Base-by-base conservation (phyloP, 2,113 vertebrate species). In the Condylura cristata region DNA sequence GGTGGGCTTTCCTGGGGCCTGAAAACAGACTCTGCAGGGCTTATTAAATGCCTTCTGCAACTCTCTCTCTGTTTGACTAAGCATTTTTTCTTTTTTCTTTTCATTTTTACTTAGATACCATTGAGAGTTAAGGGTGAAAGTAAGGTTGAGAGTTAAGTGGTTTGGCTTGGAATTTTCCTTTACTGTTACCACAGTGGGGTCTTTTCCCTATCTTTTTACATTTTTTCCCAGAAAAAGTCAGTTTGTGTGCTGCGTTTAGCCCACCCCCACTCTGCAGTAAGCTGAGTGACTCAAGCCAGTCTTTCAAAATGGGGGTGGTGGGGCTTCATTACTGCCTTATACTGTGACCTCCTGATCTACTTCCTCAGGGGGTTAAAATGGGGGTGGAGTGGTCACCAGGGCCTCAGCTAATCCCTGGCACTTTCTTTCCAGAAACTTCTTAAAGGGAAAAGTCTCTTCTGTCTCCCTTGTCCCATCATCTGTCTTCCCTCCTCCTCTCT, bases 211-310 rank as follows among this genome's bases (percentile, higher is more conserved):
- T 41, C 17, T 85, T 63, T 81, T 66, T 83, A 7, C 11, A n/a
- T 44, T 82, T 91, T 91, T 82, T 75, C 90, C 70, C 90, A 68
- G 79, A 81, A 87, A 89, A 94, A 79, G 46, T 28, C 26, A 28
- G 32, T 72, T 37, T 78, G 41, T 81, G n/a, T 39, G 46, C 76
- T 41, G 83, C 28, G 61, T 37, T 41, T 26, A 53, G 58, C 30
- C 34, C 34, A 22, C 17, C 5, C 37, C 3, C 17, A 17, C 60
- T 8, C 14, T 20, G 9, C 39, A 34, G 13, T 63, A 58, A 87
- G 34, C 74, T 17, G 39, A 24, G 65, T 9, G 70, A 16, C 39
- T 68, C 30, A 34, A 56, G 60, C 81, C 66, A 34, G 66, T 44
- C 46, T 32, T 68, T 87, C 24, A 26, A 9, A 63, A 34, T 53